Base-by-base conservation (phyloP, 2,113 vertebrate species). In the Cephalopholis sonnerati region DNA sequence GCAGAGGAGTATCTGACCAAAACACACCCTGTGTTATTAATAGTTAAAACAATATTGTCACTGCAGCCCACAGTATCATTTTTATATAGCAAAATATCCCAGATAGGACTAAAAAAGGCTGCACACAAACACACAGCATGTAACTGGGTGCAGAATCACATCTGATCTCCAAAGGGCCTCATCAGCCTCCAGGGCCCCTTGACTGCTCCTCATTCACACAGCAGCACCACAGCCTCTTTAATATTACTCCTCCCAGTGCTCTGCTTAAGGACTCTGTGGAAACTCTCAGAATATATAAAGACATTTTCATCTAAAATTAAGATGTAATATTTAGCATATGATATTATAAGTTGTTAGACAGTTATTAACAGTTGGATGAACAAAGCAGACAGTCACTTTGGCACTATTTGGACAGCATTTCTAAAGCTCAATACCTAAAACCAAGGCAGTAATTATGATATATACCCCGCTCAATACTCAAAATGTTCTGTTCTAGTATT, bases 121-220 rank as follows among this genome's bases (percentile, higher is more conserved):
- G 63, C 46, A 25, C 12, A 10, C 32, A 71, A 27, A 16, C 41
- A 16, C 41, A 62, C 39, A 59, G 41, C 67, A 72, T 74, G 46
- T 39, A 72, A 12, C 20, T 25, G 44, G 29, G 44, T 66, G 62
- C 39, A 62, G 32, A 76, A 58, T 68, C 59, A 54, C 72, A 74
- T 39, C 10, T 74, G 63, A 70, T 46, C 58, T 79, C 22, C 69
- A 77, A 67, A 75, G 73, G 72, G 79, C 77, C 82, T 62, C 81
- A 81, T 64, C 71, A 53, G 69, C 81, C 67, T 75, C 20, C 1
- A 44, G 61, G 77, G 65, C 44, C 91, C 74, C 70, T 75, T 74
- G 20, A 85, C 79, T 74, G 25, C 61, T 62, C 66, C 71, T 87
- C 55, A 81, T 91, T 86, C 82, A 83, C 77, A 72, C 77, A 74